Percentiles rank a stretch among this genome's conserved stretches.
phyloP scores from a whole-genome alignment of 2,888 invertebrate genomes.

The Drosophila robusta region DNA sequence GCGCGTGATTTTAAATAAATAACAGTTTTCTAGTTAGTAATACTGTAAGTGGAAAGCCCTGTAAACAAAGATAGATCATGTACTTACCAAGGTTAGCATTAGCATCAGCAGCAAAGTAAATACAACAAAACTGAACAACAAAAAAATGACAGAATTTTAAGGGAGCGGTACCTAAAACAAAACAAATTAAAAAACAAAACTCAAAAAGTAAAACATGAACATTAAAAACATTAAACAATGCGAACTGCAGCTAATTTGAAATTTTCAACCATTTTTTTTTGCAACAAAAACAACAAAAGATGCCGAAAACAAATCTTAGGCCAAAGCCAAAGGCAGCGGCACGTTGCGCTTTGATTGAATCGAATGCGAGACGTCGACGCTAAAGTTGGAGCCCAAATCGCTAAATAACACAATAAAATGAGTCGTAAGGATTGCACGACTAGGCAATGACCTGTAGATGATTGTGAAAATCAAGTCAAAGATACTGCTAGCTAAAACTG shows the following conservation, averaged over 20 bases:
- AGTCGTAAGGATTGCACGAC: not conserved
- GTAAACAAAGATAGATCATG: not conserved
- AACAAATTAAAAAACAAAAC: constrained; percentile 2
- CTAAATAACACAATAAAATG: constrained; percentile 20
- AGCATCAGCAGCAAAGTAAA: constrained; percentile 14
- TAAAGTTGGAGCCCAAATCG: constrained; percentile 41
- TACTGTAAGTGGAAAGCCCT: too few relatives aligned
- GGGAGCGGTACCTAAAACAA: constrained; percentile 43
- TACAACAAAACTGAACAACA: not conserved
- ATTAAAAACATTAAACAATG: constrained; percentile 48
- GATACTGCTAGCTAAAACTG: too few relatives aligned
- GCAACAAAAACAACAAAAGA: constrained; percentile 67
- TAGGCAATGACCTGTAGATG: not conserved
- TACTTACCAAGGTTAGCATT: constrained; percentile 10
- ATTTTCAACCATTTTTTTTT: constrained; percentile 69
- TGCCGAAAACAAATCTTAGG: constrained; percentile 68
- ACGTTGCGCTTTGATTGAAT: constrained; percentile 78
- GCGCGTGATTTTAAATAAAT: too few relatives aligned
- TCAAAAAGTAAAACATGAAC: constrained; percentile 49
- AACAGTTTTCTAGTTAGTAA: too few relatives aligned
- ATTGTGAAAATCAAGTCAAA: not conserved
- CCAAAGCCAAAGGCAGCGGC: constrained; percentile 57
- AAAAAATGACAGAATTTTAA: constrained; percentile 2
- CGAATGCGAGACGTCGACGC: constrained; percentile 63
- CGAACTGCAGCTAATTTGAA: constrained; percentile 74